Evolutionary conservation across 2,888 invertebrate species (phyloP).

Genomic region (Dermolepida albohirtum): DNA sequence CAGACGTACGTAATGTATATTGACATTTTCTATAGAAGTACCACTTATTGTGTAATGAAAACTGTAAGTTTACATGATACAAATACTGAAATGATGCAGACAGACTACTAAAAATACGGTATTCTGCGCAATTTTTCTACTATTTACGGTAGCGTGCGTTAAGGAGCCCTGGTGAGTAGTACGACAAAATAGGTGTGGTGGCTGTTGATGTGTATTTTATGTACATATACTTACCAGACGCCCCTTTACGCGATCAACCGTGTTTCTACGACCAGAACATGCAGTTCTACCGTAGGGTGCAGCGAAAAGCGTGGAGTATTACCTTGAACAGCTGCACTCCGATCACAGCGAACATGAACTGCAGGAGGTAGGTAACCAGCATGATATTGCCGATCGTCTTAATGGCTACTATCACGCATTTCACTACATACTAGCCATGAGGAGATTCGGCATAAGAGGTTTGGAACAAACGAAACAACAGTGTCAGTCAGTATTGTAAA

Average conservation of each 20-base stretch:
- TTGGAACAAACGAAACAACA: constrained; percentile 61
- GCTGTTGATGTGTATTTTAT: constrained; percentile 7
- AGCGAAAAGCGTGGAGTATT: constrained; percentile 66
- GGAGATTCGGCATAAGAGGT: constrained; percentile 61
- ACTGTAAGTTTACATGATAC: constrained; percentile 60
- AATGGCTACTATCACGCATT: constrained; percentile 99
- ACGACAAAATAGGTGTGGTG: constrained; percentile 31
- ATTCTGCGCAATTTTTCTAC: constrained; percentile 49
- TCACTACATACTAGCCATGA: constrained; percentile 93
- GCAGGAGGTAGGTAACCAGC: constrained; percentile 99
- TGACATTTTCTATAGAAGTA: constrained; percentile 1
- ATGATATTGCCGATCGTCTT: constrained; percentile 99
- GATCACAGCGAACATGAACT: constrained; percentile 99
- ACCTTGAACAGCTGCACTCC: constrained; percentile 99
- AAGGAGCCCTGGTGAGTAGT: constrained; percentile 42
- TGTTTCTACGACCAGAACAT: constrained; percentile 60
- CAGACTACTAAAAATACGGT: constrained; percentile 54
- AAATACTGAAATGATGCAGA: constrained; percentile 57
- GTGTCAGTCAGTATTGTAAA: constrained; percentile 45
- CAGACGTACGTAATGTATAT: background rate
- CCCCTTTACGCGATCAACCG: constrained; percentile 44
- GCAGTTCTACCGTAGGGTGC: constrained; percentile 62
- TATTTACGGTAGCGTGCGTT: constrained; percentile 45
- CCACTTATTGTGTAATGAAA: constrained; percentile 38
- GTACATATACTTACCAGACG: constrained; percentile 38